A percentile compares a stretch with the other conserved stretches of the same genome.
Evolutionary conservation across 2,888 invertebrate species (phyloP).

Genomic region (Synergus umbraculus): DNA sequence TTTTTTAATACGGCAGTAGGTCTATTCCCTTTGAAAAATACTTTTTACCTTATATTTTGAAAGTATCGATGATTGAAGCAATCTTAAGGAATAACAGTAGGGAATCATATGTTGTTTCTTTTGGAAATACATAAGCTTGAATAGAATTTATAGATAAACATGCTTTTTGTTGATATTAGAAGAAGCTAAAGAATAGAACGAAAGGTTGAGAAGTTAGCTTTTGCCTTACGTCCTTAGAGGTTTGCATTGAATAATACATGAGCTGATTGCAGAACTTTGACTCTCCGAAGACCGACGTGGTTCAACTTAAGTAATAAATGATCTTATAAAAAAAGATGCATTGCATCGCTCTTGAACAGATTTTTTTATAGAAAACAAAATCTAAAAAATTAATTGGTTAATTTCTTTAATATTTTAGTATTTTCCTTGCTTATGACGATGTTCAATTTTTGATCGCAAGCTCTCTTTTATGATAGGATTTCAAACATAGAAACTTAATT

Average conservation of each 20-base stretch:
- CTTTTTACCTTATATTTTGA: background rate
- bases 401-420: background rate
- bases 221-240: background rate
- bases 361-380: background rate
- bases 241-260: slow-evolving; percentile 57
- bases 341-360: background rate
- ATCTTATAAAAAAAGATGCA: slow-evolving; percentile 55
- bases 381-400: background rate
- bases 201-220: background rate
- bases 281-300: slow-evolving; percentile 45
- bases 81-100: background rate
- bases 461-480: too few species aligned
- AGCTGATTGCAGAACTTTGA: slow-evolving; percentile 57
- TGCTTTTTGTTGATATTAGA: background rate
- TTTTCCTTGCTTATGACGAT: too few species aligned
- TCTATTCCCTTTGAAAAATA: too few species aligned
- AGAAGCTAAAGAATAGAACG: background rate
- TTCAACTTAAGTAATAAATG: slow-evolving; percentile 59
- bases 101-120: background rate
- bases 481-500: background rate
- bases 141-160: background rate
- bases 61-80: background rate
- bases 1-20: background rate
- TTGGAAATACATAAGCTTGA: background rate
- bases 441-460: too few species aligned